phyloP scores from a whole-genome alignment of 2,113 vertebrate genomes.

The Vulpes vulpes region DNA sequence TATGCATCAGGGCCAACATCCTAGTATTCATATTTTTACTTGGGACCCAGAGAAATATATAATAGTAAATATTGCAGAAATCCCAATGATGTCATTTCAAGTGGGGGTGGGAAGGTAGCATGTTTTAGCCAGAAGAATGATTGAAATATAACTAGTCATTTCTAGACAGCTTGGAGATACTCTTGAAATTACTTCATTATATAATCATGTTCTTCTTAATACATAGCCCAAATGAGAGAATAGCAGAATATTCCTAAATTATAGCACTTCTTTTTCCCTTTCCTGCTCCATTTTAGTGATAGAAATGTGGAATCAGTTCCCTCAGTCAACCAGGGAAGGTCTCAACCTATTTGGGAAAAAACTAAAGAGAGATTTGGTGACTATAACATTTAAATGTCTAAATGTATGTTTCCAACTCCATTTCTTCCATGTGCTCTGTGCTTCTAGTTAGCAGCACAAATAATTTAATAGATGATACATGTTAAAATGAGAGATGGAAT shows the following conservation, averaged over 20 bases:
- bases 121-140: neutral
- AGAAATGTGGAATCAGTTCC: neutral
- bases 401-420: neutral
- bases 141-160: neutral
- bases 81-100: neutral
- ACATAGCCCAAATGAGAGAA: neutral
- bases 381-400: neutral
- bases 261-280: neutral
- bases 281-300: neutral
- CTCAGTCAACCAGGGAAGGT: neutral
- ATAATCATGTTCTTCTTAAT: conserved; percentile 30
- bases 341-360: neutral
- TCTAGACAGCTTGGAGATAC: neutral
- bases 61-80: neutral
- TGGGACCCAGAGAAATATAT: neutral
- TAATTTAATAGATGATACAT: neutral
- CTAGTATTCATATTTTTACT: neutral
- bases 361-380: neutral
- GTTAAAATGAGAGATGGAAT: neutral
- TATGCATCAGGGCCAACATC: neutral
- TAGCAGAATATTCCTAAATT: neutral
- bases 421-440: neutral
- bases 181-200: neutral
- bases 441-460: neutral
- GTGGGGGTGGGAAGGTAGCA: neutral